Evolutionary conservation across 2,888 invertebrate species (phyloP).

Genomic region (Synergus umbraculus): DNA sequence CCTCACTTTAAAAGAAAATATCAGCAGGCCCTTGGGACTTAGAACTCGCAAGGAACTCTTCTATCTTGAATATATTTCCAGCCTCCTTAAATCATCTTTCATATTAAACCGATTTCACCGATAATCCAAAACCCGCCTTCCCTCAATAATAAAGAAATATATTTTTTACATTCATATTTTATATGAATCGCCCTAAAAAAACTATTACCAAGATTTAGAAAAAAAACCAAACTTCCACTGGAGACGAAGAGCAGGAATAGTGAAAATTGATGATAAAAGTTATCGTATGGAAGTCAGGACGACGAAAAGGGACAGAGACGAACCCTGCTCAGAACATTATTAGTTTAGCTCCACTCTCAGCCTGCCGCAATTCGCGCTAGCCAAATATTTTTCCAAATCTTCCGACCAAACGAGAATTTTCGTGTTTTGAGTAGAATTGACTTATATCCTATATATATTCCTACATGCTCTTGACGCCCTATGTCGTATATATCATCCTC

Average conservation of each 20-base stretch:
- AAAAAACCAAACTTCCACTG: neutral
- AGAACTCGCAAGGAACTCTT: neutral
- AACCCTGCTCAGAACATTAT: conserved; percentile 13
- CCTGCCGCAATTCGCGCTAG: neutral
- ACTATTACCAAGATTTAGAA: neutral
- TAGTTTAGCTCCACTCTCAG: conserved; percentile 22
- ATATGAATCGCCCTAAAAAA: neutral
- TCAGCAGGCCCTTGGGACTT: neutral
- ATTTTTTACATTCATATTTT: neutral
- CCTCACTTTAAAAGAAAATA: neutral
- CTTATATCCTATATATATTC: neutral
- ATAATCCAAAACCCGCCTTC: neutral
- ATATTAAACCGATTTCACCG: neutral
- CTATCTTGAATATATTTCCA: conserved; percentile 1
- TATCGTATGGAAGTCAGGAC: neutral
- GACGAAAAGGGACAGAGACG: conserved; percentile 7
- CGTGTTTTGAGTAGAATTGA: neutral
- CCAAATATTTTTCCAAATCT: conserved; percentile 28
- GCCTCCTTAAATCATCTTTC: neutral
- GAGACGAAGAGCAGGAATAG: neutral
- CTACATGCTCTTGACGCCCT: neutral
- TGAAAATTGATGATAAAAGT: conserved; percentile 28
- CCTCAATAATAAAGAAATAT: too few relatives aligned
- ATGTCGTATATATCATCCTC: neutral
- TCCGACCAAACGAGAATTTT: conserved; percentile 11